Evolutionary conservation across 2,113 vertebrate species (phyloP), one percentile per base, ranked within the genome.

Genomic region (Neodon shergylaensis): DNA sequence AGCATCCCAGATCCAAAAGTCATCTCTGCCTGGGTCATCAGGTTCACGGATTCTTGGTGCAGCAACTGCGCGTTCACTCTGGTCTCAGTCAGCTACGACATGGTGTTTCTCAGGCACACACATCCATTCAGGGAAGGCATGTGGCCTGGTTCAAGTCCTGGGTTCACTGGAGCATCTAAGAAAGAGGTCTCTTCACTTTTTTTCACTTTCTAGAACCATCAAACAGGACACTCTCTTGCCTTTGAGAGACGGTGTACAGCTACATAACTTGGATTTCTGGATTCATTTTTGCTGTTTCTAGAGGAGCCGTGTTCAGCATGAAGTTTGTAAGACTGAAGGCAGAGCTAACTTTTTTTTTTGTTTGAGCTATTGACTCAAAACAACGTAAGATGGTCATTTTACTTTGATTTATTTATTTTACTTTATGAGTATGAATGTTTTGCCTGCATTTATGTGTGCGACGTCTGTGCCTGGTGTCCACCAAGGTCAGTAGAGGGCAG

Each of bases 161-260:
- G 81, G 28, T 63, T 94, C 66, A 74, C 31, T 49, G 82, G n/a
- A 14, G 24, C 7, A 11, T 94, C 92, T 84, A 7, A 39, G 54
- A 88, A 90, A 84, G 61, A 82, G 78, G 33, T 9, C 65, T 90
- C 87, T 54, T 87, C 6, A 42, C 44, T 76, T 97, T 77, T 87
- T 87, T 54, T 87, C 6, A 42, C n/a, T 76, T 97, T 31, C 70
- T 44, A 58, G 36, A 90, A 22, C 44, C 44, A 83, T 17, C 49
- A 74, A 84, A 74, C 54, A 7, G 42, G 49, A 90, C 24, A n/a
- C 8, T n/a, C 70, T 74, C 8, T 73, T n/a, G 39, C 44, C 81
- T 82, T 90, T 54, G 31, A 39, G 31, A 49, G 44, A n/a, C 65
- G 8, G 12, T 22, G 17, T 42, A 54, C 0, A 33, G 72, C 11